These are phyloP conservation scores for Drosophila truncata DNA, from an alignment of 1,140 invertebrate genomes.

Conservation along the genomic window DNA sequence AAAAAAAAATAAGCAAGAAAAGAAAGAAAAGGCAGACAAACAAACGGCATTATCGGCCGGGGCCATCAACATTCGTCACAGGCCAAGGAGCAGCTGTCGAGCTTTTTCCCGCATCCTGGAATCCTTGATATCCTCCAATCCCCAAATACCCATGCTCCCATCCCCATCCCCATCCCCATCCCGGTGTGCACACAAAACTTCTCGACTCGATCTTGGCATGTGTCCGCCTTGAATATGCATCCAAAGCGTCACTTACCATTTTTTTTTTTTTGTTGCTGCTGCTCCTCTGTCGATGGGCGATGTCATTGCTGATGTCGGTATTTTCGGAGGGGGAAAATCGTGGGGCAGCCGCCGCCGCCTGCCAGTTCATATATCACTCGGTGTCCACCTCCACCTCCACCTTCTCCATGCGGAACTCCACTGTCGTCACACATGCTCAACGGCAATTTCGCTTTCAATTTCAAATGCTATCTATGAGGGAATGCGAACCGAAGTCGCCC, in stretches of 20 bases:
- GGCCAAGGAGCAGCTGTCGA: conserved; percentile 43
- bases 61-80: conserved; percentile 74
- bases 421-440: conserved; percentile 80
- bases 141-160: not conserved
- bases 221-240: conserved; percentile 67
- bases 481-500: conserved; percentile 54
- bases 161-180: conserved; percentile 2
- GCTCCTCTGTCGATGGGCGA: conserved; percentile 31
- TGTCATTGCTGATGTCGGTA: conserved; percentile 52
- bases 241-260: conserved; percentile 66
- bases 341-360: conserved; percentile 20
- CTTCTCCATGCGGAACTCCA: conserved; percentile 3
- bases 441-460: conserved; percentile 82
- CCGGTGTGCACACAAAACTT: conserved; percentile 47
- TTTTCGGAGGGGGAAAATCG: conserved; percentile 27
- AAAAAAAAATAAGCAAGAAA: conserved; percentile 71
- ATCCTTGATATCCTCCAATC: conserved; percentile 10
- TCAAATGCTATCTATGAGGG: conserved; percentile 80
- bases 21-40: conserved; percentile 63
- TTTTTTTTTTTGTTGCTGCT: conserved; percentile 28
- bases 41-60: conserved; percentile 76
- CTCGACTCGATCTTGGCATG: conserved; percentile 57
- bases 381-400: conserved; percentile 6
- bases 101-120: conserved; percentile 12
- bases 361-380: conserved; percentile 80